Conservation (phyloP, 2,797 vertebrate species). For the Botia almorhae region DNA sequence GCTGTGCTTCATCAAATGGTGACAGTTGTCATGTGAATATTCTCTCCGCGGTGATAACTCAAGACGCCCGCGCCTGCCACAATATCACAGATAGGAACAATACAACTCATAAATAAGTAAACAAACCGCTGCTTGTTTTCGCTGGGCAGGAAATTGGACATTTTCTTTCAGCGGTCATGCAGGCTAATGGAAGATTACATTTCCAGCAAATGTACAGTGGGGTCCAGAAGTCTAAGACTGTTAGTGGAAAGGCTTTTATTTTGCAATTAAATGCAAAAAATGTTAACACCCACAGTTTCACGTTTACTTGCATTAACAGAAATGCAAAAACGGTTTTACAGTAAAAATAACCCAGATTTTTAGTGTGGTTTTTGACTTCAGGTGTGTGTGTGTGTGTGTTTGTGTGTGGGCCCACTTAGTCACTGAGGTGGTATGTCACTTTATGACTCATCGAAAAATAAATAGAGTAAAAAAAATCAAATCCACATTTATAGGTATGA, state of each 20-base stretch:
- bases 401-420: conserved; percentile 4
- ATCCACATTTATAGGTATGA: background rate
- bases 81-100: conserved; percentile 25
- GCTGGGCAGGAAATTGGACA: background rate
- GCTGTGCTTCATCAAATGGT: conserved; percentile 18
- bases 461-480: background rate
- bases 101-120: conserved; percentile 35
- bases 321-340: background rate
- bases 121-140: conserved; percentile 7
- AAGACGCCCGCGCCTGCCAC: conserved; percentile 24
- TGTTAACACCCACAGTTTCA: too few species aligned
- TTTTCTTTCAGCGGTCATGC: conserved; percentile 5
- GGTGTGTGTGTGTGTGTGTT: background rate
- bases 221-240: background rate
- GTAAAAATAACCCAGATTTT: background rate
- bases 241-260: background rate
- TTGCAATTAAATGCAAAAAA: background rate
- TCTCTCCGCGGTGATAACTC: conserved; percentile 23
- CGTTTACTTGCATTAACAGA: too few species aligned
- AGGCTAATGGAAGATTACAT: conserved; percentile 13
- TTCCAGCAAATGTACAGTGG: background rate
- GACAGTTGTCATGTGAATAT: conserved; percentile 30
- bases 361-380: background rate
- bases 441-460: conserved; percentile 4
- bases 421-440: background rate